Evolutionary conservation across 30 jellyfish, hydroid and myxozoan species (phyloP).

Genomic region (Morbakka virulenta): DNA sequence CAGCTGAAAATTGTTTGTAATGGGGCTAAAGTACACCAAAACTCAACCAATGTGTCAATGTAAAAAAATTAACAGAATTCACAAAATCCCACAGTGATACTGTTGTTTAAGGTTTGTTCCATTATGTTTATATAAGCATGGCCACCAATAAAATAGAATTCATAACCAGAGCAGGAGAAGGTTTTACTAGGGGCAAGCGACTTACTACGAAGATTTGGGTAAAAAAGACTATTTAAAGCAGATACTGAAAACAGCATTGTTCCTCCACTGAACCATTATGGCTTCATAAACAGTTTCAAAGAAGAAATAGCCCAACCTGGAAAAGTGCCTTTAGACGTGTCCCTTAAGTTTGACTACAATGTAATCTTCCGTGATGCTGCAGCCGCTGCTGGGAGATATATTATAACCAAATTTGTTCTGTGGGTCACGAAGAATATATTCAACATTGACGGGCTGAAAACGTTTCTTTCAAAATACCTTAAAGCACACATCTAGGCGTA

Average conservation of each 20-base stretch:
- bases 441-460: neutral
- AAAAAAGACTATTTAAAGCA: slow-evolving; percentile 14
- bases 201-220: slow-evolving; percentile 15
- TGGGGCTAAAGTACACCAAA: slow-evolving; percentile 3
- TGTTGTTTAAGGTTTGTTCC: neutral
- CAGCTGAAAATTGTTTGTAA: too few relatives aligned
- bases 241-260: neutral
- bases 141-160: neutral
- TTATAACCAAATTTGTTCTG: too few relatives aligned
- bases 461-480: slow-evolving; percentile 2
- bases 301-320: slow-evolving; percentile 21
- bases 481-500: neutral
- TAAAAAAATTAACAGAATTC: too few relatives aligned
- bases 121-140: slow-evolving; percentile 14
- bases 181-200: neutral
- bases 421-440: neutral
- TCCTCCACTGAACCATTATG: slow-evolving; percentile 5
- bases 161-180: neutral
- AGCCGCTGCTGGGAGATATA: too few relatives aligned
- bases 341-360: slow-evolving; percentile 10
- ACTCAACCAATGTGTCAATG: slow-evolving; percentile 11
- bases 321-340: slow-evolving; percentile 3
- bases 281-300: too few relatives aligned
- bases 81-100: slow-evolving; percentile 19
- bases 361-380: slow-evolving; percentile 19